Base-by-base conservation (phyloP, 2,888 invertebrate genomes). In the Euzetes globulus region DNA sequence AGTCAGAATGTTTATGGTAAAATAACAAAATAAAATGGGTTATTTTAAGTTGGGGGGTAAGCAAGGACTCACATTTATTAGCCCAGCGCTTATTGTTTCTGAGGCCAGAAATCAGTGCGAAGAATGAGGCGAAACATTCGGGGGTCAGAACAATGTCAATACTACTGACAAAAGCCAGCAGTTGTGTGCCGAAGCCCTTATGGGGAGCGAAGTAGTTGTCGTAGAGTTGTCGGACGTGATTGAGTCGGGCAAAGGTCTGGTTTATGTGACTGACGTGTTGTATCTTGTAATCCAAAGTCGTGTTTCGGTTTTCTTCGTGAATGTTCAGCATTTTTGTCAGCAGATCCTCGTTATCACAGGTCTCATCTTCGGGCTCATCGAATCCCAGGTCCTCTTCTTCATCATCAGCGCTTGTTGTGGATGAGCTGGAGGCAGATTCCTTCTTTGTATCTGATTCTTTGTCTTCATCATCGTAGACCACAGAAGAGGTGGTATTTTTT, bases 41-140 rank as follows among this genome's bases (percentile, higher is more conserved):
- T n/a, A n/a, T n/a, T n/a, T n/a, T n/a, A n/a, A n/a, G n/a, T n/a
- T n/a, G n/a, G n/a, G n/a, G n/a, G n/a, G n/a, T n/a, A n/a, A n/a
- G n/a, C 50, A 0, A 22, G 15, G n/a, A 71, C 74, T 37, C 55
- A 74, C 74, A 74, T 27, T 71, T 70, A 52, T 71, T 71, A 1
- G 74, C 74, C 74, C 74, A 74, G 50, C 55, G n/a, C 29, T 71
- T 33, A 17, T 74, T 33, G 33, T 58, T 45, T 22, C 71, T 27
- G 41, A 74, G 29, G 27, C 74, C 74, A 41, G 71, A 70, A 11
- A 74, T 71, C 25, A 70, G 55, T 19, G 52, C 15, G 71, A 74
- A 74, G 19, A 71, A 70, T 1, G 74, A 74, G 6, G 74, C 52
- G 22, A 74, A 74, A 45, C 74, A 74, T 25, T 74, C 74, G 7